phyloP scores from a whole-genome alignment of 2,797 vertebrate genomes.

The Rhodeus uyekii region DNA sequence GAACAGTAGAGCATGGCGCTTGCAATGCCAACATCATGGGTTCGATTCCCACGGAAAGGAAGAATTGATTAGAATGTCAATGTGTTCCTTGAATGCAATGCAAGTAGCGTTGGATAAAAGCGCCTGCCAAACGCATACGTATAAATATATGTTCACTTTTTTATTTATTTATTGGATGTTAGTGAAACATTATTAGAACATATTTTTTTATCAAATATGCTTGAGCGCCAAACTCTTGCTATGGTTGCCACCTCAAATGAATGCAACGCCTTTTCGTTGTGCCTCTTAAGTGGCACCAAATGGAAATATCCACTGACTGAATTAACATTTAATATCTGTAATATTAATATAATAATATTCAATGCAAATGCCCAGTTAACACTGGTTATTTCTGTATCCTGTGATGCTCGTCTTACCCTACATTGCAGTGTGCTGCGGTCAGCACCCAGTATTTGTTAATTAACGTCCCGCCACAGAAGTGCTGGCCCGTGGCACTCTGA shows the following conservation, averaged over 20 bases:
- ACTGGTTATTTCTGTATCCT: too few relatives aligned
- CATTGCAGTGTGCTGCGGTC: conserved; percentile 80
- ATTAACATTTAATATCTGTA: too few relatives aligned
- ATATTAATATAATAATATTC: too few relatives aligned
- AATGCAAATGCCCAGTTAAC: too few relatives aligned
- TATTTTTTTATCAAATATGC: not conserved
- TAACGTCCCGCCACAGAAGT: conserved; percentile 76
- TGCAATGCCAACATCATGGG: too few relatives aligned
- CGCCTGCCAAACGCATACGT: too few relatives aligned
- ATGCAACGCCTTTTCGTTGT: not conserved
- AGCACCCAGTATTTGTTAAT: conserved; percentile 79
- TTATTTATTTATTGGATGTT: not conserved
- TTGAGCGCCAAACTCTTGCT: not conserved
- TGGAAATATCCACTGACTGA: not conserved
- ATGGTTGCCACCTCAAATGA: not conserved
- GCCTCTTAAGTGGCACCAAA: not conserved
- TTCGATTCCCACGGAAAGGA: too few relatives aligned
- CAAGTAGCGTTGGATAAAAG: too few relatives aligned
- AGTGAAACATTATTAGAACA: not conserved
- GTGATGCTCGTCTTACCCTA: conserved; percentile 67
- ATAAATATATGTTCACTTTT: too few relatives aligned
- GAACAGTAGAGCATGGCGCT: too few relatives aligned
- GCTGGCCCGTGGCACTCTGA: conserved; percentile 71
- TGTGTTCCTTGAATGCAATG: too few relatives aligned
- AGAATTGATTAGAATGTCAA: too few relatives aligned